These are phyloP conservation scores for Panagrolaimus sp. DNA, from an alignment of 1,140 invertebrate species.

Conservation along the genomic window DNA sequence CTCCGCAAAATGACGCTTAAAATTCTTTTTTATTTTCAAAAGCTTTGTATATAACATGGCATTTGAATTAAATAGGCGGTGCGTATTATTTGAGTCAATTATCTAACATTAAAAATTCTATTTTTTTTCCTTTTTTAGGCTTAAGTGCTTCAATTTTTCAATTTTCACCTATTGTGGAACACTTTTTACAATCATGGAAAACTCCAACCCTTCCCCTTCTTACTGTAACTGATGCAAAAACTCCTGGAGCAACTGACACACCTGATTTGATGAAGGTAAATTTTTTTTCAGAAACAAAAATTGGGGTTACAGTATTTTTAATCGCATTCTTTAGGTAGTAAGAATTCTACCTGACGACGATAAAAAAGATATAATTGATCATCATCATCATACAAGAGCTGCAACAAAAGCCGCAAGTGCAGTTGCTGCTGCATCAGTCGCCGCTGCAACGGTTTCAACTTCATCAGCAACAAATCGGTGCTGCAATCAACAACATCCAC, in stretches of 20 bases:
- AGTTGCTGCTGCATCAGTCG: conserved; percentile 5
- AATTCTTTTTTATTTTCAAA: too few relatives aligned
- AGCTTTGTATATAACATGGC: too few relatives aligned
- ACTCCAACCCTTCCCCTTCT: conserved; percentile 36
- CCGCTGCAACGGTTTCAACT: not conserved
- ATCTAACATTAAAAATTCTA: conserved; percentile 1
- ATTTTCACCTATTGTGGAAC: conserved; percentile 58
- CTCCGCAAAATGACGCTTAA: too few relatives aligned
- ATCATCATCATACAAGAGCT: conserved; percentile 12
- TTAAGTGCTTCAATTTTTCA: conserved; percentile 53
- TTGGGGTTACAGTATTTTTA: not conserved
- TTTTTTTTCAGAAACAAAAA: not conserved
- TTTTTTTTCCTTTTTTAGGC: conserved; percentile 32
- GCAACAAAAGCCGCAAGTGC: conserved; percentile 15
- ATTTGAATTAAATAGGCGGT: too few relatives aligned
- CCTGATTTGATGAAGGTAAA: conserved; percentile 38
- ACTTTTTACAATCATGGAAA: conserved; percentile 46
- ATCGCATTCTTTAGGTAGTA: conserved; percentile 6
- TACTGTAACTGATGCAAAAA: conserved; percentile 38
- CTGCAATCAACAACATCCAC: conserved; percentile 10
- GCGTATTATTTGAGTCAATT: conserved; percentile 14
- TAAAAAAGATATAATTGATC: not conserved
- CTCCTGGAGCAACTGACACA: conserved; percentile 35
- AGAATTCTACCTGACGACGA: not conserved
- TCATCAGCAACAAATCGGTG: not conserved